Evolutionary conservation across 1,140 invertebrate genomes (phyloP).

Genomic region (Telenomus remus): DNA sequence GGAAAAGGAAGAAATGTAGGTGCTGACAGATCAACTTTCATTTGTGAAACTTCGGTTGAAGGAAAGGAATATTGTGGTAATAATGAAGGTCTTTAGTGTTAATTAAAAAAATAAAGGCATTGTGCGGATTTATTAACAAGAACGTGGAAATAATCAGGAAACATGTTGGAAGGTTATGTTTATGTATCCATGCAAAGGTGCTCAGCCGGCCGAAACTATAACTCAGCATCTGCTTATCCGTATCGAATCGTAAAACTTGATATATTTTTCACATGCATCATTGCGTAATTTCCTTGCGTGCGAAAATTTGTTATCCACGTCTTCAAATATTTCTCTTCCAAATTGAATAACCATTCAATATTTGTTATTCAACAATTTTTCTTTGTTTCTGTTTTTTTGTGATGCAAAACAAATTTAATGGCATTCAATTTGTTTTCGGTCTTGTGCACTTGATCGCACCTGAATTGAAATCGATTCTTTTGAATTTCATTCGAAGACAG

Average conservation of each 20-base stretch:
- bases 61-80: constrained; percentile 2
- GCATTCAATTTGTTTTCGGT: background rate
- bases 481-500: background rate
- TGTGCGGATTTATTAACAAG: constrained; percentile 21
- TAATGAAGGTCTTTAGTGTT: background rate
- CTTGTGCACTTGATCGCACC: background rate
- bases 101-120: constrained; percentile 31
- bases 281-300: constrained; percentile 11
- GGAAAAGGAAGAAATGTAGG: too few species aligned
- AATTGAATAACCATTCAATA: too few species aligned
- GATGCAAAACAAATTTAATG: background rate
- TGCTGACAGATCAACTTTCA: background rate
- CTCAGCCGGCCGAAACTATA: constrained; percentile 26
- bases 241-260: constrained; percentile 19
- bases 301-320: background rate
- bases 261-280: constrained; percentile 26
- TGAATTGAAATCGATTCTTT: background rate
- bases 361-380: too few species aligned
- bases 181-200: constrained; percentile 33
- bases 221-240: constrained; percentile 23
- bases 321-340: too few species aligned
- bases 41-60: constrained; percentile 16
- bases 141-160: constrained; percentile 40
- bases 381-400: too few species aligned
- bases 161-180: constrained; percentile 30